Base-by-base conservation (phyloP, 2,888 invertebrate species). In the Andrena bucephala region DNA sequence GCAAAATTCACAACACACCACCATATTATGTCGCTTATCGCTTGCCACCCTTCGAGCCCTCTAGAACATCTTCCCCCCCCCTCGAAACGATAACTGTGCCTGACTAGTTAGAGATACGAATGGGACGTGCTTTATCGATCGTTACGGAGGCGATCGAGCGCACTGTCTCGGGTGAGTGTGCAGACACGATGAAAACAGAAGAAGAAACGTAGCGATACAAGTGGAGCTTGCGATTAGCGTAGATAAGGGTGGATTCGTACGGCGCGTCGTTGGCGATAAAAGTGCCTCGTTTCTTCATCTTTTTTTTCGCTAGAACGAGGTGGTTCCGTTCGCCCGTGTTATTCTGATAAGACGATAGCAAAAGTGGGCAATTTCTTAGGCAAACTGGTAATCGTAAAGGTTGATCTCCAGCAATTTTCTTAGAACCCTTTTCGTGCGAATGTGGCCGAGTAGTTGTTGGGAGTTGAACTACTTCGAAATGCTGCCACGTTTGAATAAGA, bases 151-250 rank as follows among this genome's bases (percentile, higher is more conserved):
- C 57, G 66, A 75, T 75, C 69, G 62, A 72, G 83, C 79, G 72
- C 77, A 77, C 80, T 68, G 42, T 24, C 24, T 68, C 20, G 77
- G 83, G 78, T 81, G 83, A 81, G 85, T 81, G 77, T 84, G 76
- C 69, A 63, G n/a, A 27, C 20, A 59, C 42, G 66, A 62, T n/a
- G 36, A 67, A 71, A 70, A 27, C 52, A 27, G 5, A 60, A 48
- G 27, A 54, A 24, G 62, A 20, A 65, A 36, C 24, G 63, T 76
- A 69, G 65, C 52, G 54, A 62, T 33, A 62, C 10, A 66, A 52
- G 67, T 57, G 24, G 50, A 71, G 29, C 57, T 76, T 76, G 27
- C 50, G 3, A 77, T 80, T 77, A 80, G 77, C 29, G 54, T 68
- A 59, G n/a, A 63, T 77, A 72, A 77, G 24, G 57, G 63, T 63